phyloP scores from a whole-genome alignment of 2,888 invertebrate genomes.

The Sphinx pinastri region DNA sequence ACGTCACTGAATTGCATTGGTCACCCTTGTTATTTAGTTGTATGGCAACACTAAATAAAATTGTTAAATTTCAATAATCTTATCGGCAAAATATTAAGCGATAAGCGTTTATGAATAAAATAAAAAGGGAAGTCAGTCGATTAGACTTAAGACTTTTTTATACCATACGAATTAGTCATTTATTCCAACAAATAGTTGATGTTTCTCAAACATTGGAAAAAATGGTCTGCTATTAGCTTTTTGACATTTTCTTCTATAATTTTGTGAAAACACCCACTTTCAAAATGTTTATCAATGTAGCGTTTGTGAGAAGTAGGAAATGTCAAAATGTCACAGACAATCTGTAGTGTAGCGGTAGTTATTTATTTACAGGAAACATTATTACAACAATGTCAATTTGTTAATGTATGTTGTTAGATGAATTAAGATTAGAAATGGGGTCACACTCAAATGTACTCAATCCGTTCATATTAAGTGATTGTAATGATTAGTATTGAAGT shows the following conservation, averaged over 20 bases:
- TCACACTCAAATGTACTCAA: neutral
- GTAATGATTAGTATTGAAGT: neutral
- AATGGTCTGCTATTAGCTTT: neutral
- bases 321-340: conserved; percentile 32
- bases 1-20: no score
- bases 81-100: no score
- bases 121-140: no score
- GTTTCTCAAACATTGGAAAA: neutral
- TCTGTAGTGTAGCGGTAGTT: conserved; percentile 23
- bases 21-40: no score
- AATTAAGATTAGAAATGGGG: conserved; percentile 14
- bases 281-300: neutral
- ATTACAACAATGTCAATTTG: conserved; percentile 55
- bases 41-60: no score
- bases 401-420: conserved; percentile 31
- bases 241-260: conserved; percentile 1
- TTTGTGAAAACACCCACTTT: neutral
- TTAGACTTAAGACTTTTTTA: no score
- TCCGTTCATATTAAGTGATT: conserved; percentile 14
- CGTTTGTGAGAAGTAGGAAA: neutral
- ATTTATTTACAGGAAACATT: conserved; percentile 37
- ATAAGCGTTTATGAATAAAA: neutral
- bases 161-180: neutral
- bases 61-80: no score
- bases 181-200: neutral